These are phyloP conservation scores for Phortica variegata DNA, from an alignment of 1,140 invertebrate species.

Conservation along the genomic window DNA sequence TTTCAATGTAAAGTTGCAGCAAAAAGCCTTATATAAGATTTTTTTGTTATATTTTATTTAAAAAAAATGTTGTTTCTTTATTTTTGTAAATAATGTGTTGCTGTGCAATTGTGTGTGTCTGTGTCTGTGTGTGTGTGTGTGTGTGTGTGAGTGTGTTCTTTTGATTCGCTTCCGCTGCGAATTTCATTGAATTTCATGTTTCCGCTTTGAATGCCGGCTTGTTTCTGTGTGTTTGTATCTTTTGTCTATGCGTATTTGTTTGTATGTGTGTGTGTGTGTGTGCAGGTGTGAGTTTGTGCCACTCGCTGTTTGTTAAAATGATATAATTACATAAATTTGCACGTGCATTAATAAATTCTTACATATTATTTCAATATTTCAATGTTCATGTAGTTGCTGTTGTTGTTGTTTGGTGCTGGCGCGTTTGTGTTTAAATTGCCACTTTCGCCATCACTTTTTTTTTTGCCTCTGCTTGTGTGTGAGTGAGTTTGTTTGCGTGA, in stretches of 20 bases:
- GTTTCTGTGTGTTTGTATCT: conserved; percentile 5
- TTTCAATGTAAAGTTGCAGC: conserved; percentile 2
- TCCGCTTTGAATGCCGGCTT: conserved; percentile 1
- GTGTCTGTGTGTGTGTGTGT: conserved; percentile 3
- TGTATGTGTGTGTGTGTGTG: conserved; percentile 15
- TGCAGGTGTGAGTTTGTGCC: neutral
- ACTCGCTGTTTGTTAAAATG: conserved; percentile 10
- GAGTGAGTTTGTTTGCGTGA: too few relatives aligned
- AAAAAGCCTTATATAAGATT: neutral
- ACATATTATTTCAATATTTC: conserved; percentile 20
- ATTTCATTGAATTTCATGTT: too few relatives aligned
- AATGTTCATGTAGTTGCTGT: neutral
- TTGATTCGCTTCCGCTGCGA: too few relatives aligned
- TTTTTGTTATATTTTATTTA: conserved; percentile 11
- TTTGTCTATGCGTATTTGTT: conserved; percentile 1
- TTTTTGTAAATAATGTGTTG: conserved; percentile 5
- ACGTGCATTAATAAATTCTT: conserved; percentile 47
- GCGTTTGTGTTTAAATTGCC: too few relatives aligned
- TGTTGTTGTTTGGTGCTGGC: conserved; percentile 1
- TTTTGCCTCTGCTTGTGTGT: too few relatives aligned
- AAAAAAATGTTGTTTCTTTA: conserved; percentile 14
- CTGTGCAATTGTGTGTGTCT: conserved; percentile 4
- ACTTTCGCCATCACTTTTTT: conserved; percentile 5
- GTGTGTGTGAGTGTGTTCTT: neutral
- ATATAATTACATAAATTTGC: conserved; percentile 40